Percentiles rank a stretch among this genome's conserved stretches.
Evolutionary conservation across 2,797 vertebrate genomes (phyloP).

Genomic region (Oophaga sylvatica): DNA sequence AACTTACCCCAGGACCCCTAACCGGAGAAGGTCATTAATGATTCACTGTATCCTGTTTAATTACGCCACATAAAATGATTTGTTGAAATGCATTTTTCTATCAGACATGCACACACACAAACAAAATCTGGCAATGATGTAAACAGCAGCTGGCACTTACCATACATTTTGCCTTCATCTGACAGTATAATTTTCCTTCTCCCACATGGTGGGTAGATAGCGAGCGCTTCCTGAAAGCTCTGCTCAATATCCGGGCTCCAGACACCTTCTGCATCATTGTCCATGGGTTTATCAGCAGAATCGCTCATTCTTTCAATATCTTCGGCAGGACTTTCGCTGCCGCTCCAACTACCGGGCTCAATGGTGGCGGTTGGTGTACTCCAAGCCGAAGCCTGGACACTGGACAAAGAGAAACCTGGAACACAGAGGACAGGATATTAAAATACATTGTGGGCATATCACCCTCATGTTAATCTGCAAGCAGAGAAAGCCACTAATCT

Average conservation of each 20-base stretch:
- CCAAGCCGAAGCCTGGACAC: conserved; percentile 95
- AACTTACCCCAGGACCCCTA: no score
- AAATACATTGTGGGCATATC: conserved; percentile 40
- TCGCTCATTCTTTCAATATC: conserved; percentile 99
- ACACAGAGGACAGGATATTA: conserved; percentile 65
- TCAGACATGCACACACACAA: background rate
- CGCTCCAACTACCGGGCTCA: conserved; percentile 99
- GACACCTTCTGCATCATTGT: conserved; percentile 97
- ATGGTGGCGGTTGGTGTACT: conserved; percentile 88
- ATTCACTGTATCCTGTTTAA: background rate
- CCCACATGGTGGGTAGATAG: conserved; percentile 98
- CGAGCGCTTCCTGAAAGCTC: conserved; percentile 99
- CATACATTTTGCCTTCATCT: conserved; percentile 99
- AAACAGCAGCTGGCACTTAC: conserved; percentile 79
- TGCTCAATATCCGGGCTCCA: conserved; percentile 99
- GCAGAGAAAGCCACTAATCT: conserved; percentile 1
- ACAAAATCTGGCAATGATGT: background rate
- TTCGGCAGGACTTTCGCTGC: conserved; percentile 98
- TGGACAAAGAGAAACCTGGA: conserved; percentile 89
- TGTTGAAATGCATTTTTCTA: background rate
- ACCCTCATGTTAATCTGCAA: conserved; percentile 42
- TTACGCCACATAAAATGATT: background rate
- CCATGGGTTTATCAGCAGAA: conserved; percentile 94
- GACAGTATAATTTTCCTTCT: conserved; percentile 99
- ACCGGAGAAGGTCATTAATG: no score